Evolutionary conservation across 2,797 vertebrate genomes (phyloP).

Genomic region (Adelosebastes latens): DNA sequence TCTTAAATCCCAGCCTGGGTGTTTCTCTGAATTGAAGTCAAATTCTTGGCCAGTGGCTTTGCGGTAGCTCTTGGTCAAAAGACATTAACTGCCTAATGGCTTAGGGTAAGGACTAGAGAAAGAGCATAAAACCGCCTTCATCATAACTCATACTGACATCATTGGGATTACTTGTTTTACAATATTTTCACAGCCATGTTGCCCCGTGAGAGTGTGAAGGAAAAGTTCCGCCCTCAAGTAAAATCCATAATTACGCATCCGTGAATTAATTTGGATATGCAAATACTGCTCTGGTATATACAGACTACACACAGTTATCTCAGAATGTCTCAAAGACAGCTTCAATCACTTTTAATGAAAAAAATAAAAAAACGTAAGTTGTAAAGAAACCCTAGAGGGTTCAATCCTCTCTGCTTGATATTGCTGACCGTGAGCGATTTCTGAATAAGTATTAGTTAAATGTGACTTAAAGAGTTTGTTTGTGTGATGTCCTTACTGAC

Average conservation of each 20-base stretch:
- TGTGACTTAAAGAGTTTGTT: background rate
- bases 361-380: background rate
- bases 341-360: conserved; percentile 21
- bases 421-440: background rate
- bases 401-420: background rate
- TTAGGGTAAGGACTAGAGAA: background rate
- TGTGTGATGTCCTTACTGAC: background rate
- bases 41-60: conserved; percentile 5
- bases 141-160: conserved; percentile 21
- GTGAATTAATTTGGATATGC: conserved; percentile 25
- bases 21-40: conserved; percentile 4
- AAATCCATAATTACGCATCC: conserved; percentile 33
- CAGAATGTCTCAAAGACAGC: conserved; percentile 5
- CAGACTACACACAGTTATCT: conserved; percentile 15
- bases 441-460: background rate
- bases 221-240: conserved; percentile 17
- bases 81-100: conserved; percentile 1
- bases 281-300: conserved; percentile 9
- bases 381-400: conserved; percentile 5
- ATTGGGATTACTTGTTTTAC: conserved; percentile 33
- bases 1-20: background rate
- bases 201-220: conserved; percentile 1
- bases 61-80: background rate
- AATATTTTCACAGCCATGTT: conserved; percentile 27
- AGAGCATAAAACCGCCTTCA: conserved; percentile 1